These are phyloP conservation scores for Pollicipes pollicipes DNA, from an alignment of 1,140 invertebrate genomes.

Conservation along the genomic window DNA sequence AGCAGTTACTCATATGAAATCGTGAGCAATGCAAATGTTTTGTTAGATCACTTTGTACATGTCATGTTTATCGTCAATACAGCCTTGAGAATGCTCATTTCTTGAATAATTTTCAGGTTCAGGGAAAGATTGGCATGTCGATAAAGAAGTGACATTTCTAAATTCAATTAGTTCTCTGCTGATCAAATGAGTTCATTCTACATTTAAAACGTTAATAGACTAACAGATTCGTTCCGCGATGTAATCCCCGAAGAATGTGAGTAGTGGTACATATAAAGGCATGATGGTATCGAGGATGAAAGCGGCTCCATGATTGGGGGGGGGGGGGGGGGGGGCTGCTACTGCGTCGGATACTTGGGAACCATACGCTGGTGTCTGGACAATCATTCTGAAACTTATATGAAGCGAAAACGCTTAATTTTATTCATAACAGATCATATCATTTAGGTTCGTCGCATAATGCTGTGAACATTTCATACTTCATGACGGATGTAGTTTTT, in stretches of 20 bases:
- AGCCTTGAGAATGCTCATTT: neutral
- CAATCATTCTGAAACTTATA: neutral
- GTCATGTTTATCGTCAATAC: neutral
- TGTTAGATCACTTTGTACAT: neutral
- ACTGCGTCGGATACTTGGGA: neutral
- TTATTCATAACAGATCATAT: no score
- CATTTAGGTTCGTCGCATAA: no score
- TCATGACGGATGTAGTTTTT: no score
- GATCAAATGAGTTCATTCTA: neutral
- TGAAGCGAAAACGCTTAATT: neutral
- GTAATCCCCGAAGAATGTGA: neutral
- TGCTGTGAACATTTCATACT: no score
- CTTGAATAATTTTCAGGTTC: neutral
- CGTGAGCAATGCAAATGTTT: neutral
- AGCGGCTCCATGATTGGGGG: neutral
- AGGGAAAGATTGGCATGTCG: neutral
- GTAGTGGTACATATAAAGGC: neutral
- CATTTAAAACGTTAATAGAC: neutral
- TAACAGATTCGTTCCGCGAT: neutral
- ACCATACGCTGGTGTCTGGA: neutral
- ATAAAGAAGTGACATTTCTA: neutral
- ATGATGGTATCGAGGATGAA: neutral
- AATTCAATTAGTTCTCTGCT: neutral
- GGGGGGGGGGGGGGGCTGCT: no score
- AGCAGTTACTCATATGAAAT: no score